Percentiles rank a stretch among this genome's conserved stretches.
phyloP scores from a whole-genome alignment of 2,797 vertebrate species.

The Hafferia zeledoni region DNA sequence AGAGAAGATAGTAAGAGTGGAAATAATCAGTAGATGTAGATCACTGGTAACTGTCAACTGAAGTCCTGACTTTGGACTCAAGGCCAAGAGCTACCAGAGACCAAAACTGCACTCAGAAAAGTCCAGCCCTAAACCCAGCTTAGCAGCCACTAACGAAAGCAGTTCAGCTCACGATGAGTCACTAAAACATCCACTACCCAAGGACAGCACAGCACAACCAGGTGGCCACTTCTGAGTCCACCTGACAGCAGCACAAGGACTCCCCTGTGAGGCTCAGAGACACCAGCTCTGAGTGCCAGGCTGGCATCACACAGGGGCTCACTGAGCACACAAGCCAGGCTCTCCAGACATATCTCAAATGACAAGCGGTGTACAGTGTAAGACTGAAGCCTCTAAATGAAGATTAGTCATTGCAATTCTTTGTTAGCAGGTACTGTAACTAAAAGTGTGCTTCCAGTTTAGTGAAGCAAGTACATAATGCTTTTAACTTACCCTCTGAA shows the following conservation, averaged over 20 bases:
- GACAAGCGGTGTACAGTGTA: not conserved
- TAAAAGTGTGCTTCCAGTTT: conserved; percentile 4
- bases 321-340: not conserved
- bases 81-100: not conserved
- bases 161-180: not conserved
- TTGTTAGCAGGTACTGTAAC: not conserved
- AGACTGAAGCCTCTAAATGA: not conserved
- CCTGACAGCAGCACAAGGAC: not conserved
- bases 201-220: fast-evolving
- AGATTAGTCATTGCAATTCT: not conserved
- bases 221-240: not conserved
- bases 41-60: not conserved
- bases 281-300: not conserved
- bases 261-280: not conserved
- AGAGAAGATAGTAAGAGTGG: not conserved
- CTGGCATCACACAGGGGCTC: not conserved
- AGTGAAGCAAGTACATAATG: conserved; percentile 23
- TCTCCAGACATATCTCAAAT: not conserved
- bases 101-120: not conserved
- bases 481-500: conserved; percentile 52
- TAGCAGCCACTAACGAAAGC: not conserved
- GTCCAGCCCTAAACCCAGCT: not conserved
- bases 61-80: not conserved
- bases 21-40: not conserved
- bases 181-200: fast-evolving